These are phyloP conservation scores for Lamellibrachia luymesi DNA, from an alignment of 1,140 invertebrate species.

Conservation along the genomic window DNA sequence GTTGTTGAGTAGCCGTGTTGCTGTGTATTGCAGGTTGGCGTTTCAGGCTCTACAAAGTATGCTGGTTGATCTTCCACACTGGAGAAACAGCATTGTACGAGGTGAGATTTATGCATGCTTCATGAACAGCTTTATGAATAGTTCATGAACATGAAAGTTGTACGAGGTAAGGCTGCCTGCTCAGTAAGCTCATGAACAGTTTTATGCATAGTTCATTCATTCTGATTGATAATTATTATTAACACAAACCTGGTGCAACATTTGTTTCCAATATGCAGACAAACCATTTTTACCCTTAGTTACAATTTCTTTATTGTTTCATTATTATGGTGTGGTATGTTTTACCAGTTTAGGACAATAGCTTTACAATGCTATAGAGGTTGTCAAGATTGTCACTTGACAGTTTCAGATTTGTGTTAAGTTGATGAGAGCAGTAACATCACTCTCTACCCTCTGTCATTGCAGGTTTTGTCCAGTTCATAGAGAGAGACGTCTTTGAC, in stretches of 20 bases:
- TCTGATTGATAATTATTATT: too few relatives aligned
- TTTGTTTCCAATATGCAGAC: too few relatives aligned
- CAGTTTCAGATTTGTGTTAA: too few relatives aligned
- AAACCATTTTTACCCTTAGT: too few relatives aligned
- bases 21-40: conserved; percentile 65
- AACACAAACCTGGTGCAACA: too few relatives aligned
- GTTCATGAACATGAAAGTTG: not conserved
- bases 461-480: conserved; percentile 88
- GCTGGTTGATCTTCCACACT: conserved; percentile 92
- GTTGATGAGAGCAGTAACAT: too few relatives aligned
- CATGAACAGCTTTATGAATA: not conserved
- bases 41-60: conserved; percentile 95
- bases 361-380: too few relatives aligned
- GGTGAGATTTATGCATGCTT: conserved; percentile 43
- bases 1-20: not conserved
- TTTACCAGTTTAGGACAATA: too few relatives aligned
- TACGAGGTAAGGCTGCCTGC: not conserved
- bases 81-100: conserved; percentile 92
- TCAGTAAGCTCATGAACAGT: not conserved
- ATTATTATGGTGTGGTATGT: too few relatives aligned
- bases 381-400: too few relatives aligned
- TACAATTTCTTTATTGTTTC: too few relatives aligned
- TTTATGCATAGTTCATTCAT: not conserved
- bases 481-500: conserved; percentile 88
- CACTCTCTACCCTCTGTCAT: not conserved